These are phyloP conservation scores for Promerops cafer DNA, from an alignment of 2,113 vertebrate species.

Conservation along the genomic window DNA sequence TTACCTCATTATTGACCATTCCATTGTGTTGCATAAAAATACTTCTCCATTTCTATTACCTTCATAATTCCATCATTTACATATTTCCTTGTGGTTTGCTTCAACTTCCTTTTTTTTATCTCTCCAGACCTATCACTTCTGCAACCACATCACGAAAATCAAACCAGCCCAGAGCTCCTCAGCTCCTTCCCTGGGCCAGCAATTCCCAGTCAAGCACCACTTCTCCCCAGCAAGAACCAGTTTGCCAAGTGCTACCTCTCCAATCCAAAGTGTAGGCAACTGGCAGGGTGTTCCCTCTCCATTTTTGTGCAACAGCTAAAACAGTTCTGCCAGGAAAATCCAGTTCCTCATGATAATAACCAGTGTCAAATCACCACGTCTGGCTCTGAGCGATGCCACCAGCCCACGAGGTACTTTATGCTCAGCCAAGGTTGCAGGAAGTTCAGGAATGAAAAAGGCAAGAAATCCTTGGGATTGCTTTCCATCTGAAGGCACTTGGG, in stretches of 20 bases:
- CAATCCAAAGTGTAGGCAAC: background rate
- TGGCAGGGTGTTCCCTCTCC: background rate
- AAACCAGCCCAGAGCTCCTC: background rate
- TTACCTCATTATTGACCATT: constrained; percentile 4
- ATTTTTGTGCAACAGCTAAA: background rate
- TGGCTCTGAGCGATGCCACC: background rate
- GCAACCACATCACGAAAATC: background rate
- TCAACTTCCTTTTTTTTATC: background rate
- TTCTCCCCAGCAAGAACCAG: background rate
- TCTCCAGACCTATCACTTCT: background rate
- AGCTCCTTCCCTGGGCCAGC: background rate
- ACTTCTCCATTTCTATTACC: background rate
- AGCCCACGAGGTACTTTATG: accelerated
- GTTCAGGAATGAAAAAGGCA: background rate
- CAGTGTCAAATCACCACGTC: background rate
- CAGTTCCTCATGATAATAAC: background rate
- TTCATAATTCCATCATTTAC: background rate
- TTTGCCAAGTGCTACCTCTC: background rate
- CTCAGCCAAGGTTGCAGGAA: background rate
- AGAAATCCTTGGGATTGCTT: background rate
- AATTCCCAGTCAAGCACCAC: background rate
- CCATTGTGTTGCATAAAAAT: background rate
- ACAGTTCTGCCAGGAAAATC: background rate
- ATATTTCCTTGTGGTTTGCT: background rate
- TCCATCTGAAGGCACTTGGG: background rate